Evolutionary conservation across 2,113 vertebrate genomes (phyloP), one percentile per base, ranked within the genome.

Genomic region (Corythoichthys intestinalis): DNA sequence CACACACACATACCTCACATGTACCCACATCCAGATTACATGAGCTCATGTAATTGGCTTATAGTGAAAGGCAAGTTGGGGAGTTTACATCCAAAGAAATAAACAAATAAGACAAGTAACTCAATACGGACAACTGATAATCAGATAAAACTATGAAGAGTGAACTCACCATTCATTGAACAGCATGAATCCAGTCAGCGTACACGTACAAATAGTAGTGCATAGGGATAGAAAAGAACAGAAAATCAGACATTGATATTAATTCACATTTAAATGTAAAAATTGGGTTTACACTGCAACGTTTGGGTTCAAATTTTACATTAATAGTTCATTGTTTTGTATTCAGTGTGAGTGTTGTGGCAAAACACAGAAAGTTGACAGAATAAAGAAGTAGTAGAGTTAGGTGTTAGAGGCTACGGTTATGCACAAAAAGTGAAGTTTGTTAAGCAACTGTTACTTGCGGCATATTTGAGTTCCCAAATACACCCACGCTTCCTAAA

Each of bases 161-260:
- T 61, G 39, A 44, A 86, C 88, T 87, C 79, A 89, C 88, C 85
- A 66, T 72, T 11, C 65, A 57, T 7, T 65, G 77, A 73, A 80
- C 28, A 53, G 65, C 68, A 56, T 58, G 52, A 66, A 74, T 77
- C 71, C 81, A 59, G 70, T 34, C 65, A 65, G 44, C 56, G 6
- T 14, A 39, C 57, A 56, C 52, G 71, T 66, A 44, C 20, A 39
- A 67, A 65, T 11, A 20, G 52, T 34, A 2, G 41, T 44, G 53
- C 35, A 66, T 50, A 63, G 8, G 78, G 47, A 83, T 37, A 80
- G 67, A 85, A 70, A 15, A 79, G 14, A 6, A 68, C 66, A 44
- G 28, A 15, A 66, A n/a, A 68, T 54, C 34, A 63, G 41, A 12
- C 37, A 20, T 63, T 17, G 11, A 14, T 37, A 69, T 12, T 8